Conservation (phyloP, 2,888 invertebrate species). For the Chloroclysta siterata region DNA sequence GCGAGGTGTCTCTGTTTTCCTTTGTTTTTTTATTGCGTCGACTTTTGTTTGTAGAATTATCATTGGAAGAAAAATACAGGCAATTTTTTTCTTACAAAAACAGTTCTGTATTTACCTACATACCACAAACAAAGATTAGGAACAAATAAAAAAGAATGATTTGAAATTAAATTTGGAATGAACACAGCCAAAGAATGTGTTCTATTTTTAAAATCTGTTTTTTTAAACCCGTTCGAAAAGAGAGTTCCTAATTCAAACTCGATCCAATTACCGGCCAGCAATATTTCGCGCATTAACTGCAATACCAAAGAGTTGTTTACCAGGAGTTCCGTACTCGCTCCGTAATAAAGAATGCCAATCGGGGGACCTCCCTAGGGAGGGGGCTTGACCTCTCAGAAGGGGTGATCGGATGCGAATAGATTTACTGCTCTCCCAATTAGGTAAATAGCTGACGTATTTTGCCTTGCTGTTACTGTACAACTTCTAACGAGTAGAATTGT, state of each 20-base stretch:
- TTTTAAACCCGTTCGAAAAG: constrained; percentile 10
- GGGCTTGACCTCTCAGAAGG: constrained; percentile 66
- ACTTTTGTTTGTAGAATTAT: constrained; percentile 24
- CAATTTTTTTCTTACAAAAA: too few relatives aligned
- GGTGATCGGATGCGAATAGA: constrained; percentile 58
- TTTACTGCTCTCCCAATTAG: constrained; percentile 67
- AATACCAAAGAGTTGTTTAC: constrained; percentile 66
- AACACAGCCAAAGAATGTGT: background rate
- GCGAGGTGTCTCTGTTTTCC: constrained; percentile 70
- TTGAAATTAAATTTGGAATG: background rate
- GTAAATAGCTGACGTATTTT: constrained; percentile 54
- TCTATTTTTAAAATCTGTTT: background rate
- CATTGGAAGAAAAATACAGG: background rate
- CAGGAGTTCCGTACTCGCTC: constrained; percentile 44
- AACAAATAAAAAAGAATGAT: background rate
- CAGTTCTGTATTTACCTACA: too few relatives aligned
- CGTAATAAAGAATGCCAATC: constrained; percentile 73
- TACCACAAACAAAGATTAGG: too few relatives aligned
- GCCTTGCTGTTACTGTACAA: constrained; percentile 23
- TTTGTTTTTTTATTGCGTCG: constrained; percentile 55
- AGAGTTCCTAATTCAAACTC: constrained; percentile 37
- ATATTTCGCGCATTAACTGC: constrained; percentile 67
- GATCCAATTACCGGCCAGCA: constrained; percentile 40
- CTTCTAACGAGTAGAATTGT: constrained; percentile 11
- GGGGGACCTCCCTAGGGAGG: constrained; percentile 57